Base-by-base conservation (phyloP, 2,888 invertebrate genomes). In the Liopterus haemorrhoidalis region DNA sequence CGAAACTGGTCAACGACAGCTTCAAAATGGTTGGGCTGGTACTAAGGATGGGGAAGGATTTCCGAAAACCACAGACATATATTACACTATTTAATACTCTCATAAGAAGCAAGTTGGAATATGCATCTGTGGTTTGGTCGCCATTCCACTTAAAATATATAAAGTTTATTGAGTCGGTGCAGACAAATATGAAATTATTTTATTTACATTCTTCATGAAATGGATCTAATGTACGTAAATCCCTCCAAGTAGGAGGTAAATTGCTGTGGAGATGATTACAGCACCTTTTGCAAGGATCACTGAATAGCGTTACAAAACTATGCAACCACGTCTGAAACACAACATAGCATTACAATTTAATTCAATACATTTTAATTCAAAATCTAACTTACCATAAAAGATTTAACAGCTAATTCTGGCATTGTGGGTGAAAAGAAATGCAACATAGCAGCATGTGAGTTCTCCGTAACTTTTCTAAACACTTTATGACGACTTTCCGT, bases 121-220 rank as follows among this genome's bases (percentile, higher is more conserved):
- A n/a, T n/a, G n/a, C n/a, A n/a, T n/a, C n/a, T n/a, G n/a, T n/a
- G n/a, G n/a, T n/a, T n/a, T n/a, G n/a, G n/a, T n/a, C n/a, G n/a
- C n/a, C n/a, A n/a, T n/a, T n/a, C n/a, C n/a, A n/a, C n/a, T n/a
- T n/a, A n/a, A n/a, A n/a, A n/a, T n/a, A n/a, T n/a, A n/a, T n/a
- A n/a, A n/a, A n/a, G n/a, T n/a, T n/a, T n/a, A n/a, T n/a, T n/a
- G n/a, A n/a, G n/a, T n/a, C n/a, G n/a, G n/a, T n/a, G n/a, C n/a
- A n/a, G n/a, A n/a, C n/a, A n/a, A n/a, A n/a, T n/a, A n/a, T n/a
- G n/a, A n/a, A n/a, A n/a, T n/a, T n/a, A n/a, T n/a, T 82, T 67
- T 86, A 88, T 70, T 90, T 86, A 65, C 95, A 95, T 63, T 91
- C 89, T 68, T 94, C 93, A 68, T 96, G 95, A 66, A 87, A 94